Conservation (phyloP, 1,140 invertebrate species). For the Ips typographus region DNA sequence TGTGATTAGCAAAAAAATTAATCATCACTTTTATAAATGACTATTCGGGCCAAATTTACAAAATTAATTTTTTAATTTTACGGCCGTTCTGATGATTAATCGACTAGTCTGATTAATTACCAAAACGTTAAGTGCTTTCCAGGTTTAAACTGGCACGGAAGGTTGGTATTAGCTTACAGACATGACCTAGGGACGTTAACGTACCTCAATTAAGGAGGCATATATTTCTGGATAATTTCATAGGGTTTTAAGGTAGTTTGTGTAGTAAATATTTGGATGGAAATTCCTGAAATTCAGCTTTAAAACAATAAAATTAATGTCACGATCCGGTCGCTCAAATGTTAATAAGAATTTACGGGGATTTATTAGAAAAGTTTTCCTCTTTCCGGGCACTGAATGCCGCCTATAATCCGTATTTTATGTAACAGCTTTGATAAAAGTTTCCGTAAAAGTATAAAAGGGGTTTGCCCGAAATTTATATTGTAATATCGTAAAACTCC, state of each 20-base stretch:
- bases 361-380: conserved; percentile 6
- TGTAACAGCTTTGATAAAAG: conserved; percentile 6
- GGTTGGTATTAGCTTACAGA: conserved; percentile 7
- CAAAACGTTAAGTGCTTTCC: conserved; percentile 12
- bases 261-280: too few relatives aligned
- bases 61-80: conserved; percentile 5
- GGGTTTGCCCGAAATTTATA: conserved; percentile 1
- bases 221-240: background rate
- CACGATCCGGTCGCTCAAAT: background rate
- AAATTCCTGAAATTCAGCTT: background rate
- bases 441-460: background rate
- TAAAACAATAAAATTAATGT: conserved; percentile 7
- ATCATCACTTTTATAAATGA: too few relatives aligned
- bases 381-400: background rate
- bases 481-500: too few relatives aligned
- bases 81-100: conserved; percentile 3
- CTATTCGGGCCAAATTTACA: too few relatives aligned
- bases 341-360: conserved; percentile 5
- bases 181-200: conserved; percentile 6
- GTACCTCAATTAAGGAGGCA: conserved; percentile 5
- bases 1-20: too few relatives aligned
- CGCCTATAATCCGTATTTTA: conserved; percentile 3
- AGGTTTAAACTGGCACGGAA: conserved; percentile 8
- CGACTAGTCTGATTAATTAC: conserved; percentile 10
- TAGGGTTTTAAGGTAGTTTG: background rate